Evolutionary conservation across 2,888 invertebrate genomes (phyloP), one percentile per base, ranked within the genome.

Genomic region (Eustalomyia histrio): DNA sequence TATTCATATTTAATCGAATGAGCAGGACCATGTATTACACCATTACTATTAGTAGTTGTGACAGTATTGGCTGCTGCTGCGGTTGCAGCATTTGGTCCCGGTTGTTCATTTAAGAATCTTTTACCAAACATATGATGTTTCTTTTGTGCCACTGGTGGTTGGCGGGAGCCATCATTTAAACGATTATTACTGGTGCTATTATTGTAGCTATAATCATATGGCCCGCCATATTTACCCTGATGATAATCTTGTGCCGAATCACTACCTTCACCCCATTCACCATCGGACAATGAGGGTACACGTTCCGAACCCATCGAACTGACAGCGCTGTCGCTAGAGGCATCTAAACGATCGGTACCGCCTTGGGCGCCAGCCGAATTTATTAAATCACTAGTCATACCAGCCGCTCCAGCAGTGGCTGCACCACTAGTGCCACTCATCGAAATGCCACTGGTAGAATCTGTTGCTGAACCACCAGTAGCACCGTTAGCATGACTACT

Each of bases 51-150:
- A 2, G 29, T 24, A 9, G 43, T 33, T 5, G 52, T 24, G 1
- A 47, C 67, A 7, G 75, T 24, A 3, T 60, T 72, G 10, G 63
- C 58, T n/a, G 58, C 76, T 12, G 18, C 50, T 4, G 76, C 61
- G 47, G 63, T 55, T 12, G 71, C 55, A 1, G 69, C n/a, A 43
- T 74, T 63, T 12, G 68, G 53, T 12, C 86, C 86, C 9, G 86
- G 85, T 58, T 90, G 89, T 76, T 91, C 96, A 90, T 96, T 96
- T 86, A 96, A 94, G 90, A 95, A 96, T 84, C 97, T 91, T 89
- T 97, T 97, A 8, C 97, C 97, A 88, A 96, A 97, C 95, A 97
- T 95, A 86, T 97, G 97, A 88, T 97, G 97, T 89, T 97, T 97
- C 91, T 97, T 97, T 90, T 97, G 97, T 0, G 95, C 95, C 57